A percentile compares a stretch with the other conserved stretches of the same genome.
Conservation (phyloP, 2,888 invertebrate genomes). For the Philonicus albiceps region DNA sequence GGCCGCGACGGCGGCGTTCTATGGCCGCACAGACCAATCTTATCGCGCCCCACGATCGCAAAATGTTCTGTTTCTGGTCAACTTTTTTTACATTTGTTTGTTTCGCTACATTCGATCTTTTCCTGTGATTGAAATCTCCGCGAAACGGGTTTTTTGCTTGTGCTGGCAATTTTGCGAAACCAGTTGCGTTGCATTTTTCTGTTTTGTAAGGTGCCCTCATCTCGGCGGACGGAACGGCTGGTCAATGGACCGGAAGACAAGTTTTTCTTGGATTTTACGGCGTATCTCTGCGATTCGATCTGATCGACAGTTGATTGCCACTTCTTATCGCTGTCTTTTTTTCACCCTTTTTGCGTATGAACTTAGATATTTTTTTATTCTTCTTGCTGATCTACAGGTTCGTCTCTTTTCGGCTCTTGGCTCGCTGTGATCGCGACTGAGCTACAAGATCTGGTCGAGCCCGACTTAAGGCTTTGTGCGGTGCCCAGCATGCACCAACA, state of each 20-base stretch:
- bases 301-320: conserved; percentile 41
- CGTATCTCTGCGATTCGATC: conserved; percentile 32
- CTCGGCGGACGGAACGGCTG: conserved; percentile 20
- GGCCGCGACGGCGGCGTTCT: neutral
- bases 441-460: neutral
- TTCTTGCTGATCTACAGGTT: neutral
- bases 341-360: neutral
- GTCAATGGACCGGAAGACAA: conserved; percentile 38
- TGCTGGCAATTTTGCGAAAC: conserved; percentile 24
- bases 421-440: neutral
- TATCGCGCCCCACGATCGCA: conserved; percentile 8
- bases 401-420: neutral
- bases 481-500: neutral
- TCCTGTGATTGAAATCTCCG: conserved; percentile 30
- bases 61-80: conserved; percentile 32
- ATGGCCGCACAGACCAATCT: neutral
- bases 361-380: neutral
- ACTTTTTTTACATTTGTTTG: conserved; percentile 22
- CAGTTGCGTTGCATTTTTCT: conserved; percentile 39
- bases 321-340: neutral
- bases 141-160: conserved; percentile 14
- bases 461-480: neutral
- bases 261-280: conserved; percentile 34
- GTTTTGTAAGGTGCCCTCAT: conserved; percentile 15
- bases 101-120: conserved; percentile 25